Percentiles rank a stretch among this genome's conserved stretches.
These are phyloP conservation scores for Masticophis lateralis DNA, from an alignment of 2,797 vertebrate genomes.

Conservation along the genomic window DNA sequence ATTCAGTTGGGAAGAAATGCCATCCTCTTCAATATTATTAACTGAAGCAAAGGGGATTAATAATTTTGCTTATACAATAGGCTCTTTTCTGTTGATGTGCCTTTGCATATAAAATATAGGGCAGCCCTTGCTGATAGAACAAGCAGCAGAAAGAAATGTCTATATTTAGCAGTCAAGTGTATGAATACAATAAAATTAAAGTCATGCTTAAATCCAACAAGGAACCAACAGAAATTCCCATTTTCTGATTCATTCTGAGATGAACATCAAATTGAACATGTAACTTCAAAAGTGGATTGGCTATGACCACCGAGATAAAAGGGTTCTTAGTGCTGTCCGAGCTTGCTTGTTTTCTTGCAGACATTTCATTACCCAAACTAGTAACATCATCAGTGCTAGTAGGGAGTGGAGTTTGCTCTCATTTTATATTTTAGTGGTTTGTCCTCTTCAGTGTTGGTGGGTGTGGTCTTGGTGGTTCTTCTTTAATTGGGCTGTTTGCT, in stretches of 20 bases:
- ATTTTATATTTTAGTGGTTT: no score
- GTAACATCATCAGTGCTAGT: no score
- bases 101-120: not conserved
- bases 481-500: no score
- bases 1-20: constrained; percentile 8
- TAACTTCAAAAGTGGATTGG: not conserved
- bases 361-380: no score
- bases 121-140: not conserved
- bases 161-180: not conserved
- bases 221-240: not conserved
- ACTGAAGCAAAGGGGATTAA: not conserved
- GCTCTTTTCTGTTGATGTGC: not conserved
- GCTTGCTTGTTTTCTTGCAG: no score
- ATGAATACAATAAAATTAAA: not conserved
- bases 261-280: not conserved
- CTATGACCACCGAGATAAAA: not conserved
- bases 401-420: no score
- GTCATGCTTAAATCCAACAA: not conserved
- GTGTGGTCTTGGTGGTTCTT: no score
- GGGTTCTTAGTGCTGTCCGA: no score
- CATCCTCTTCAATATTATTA: not conserved
- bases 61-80: not conserved
- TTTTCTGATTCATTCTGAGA: not conserved
- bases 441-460: no score
- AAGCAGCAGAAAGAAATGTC: not conserved